A percentile compares a stretch with the other conserved stretches of the same genome.
Conservation (phyloP, 2,113 vertebrate species). For the Sebastes schlegelii region DNA sequence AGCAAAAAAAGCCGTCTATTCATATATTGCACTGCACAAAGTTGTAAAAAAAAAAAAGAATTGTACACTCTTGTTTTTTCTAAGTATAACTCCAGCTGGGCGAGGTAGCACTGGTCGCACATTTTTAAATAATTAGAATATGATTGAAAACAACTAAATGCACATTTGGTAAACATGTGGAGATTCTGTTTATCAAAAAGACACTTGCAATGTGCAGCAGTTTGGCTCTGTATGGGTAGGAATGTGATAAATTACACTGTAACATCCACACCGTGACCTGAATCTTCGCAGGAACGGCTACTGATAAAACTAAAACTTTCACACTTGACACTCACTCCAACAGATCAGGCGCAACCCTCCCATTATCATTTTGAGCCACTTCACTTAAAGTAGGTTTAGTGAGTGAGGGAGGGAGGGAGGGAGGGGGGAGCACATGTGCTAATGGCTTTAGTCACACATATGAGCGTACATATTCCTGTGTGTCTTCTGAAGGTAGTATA, state of each 20-base stretch:
- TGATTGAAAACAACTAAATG: conserved; percentile 21
- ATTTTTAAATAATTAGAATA: neutral
- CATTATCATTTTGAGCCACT: conserved; percentile 30
- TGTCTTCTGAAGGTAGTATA: neutral
- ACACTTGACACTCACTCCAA: conserved; percentile 38
- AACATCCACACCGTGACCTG: conserved; percentile 32
- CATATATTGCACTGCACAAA: neutral
- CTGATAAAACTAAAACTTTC: conserved; percentile 53
- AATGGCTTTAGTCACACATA: neutral
- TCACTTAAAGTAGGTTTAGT: conserved; percentile 16
- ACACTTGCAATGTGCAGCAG: conserved; percentile 4
- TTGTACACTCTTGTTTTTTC: neutral
- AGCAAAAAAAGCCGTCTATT: neutral
- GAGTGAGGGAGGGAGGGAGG: too few species aligned
- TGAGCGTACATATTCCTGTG: neutral
- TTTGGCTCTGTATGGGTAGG: neutral
- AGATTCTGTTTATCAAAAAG: conserved; percentile 35
- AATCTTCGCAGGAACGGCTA: conserved; percentile 12
- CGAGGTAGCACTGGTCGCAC: neutral
- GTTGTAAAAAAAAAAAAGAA: neutral
- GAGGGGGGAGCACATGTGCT: neutral
- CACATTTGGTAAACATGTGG: conserved; percentile 20
- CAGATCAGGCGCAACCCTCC: conserved; percentile 19
- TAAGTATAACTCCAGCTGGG: neutral
- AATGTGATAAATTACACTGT: conserved; percentile 33